Base-by-base conservation (phyloP, 2,888 invertebrate genomes). In the Drosophila formosana region DNA sequence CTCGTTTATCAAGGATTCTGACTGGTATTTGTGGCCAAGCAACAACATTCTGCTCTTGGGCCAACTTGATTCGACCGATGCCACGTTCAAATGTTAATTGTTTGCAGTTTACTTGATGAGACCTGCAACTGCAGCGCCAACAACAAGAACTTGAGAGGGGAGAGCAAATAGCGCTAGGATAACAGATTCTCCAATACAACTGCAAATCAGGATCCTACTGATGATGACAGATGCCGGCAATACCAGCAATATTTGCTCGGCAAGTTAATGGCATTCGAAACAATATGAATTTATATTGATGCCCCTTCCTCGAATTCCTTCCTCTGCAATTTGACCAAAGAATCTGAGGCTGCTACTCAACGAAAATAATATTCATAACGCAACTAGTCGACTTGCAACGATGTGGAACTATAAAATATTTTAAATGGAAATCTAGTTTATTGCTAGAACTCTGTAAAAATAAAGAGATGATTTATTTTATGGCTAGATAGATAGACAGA, bases 81-180 rank as follows among this genome's bases (percentile, higher is more conserved):
- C 75, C 60, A 78, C 57, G 84, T 70, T 87, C 66, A 81, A 84
- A 81, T 72, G 68, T 78, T 81, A 78, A 76, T 84, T 78, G 85
- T 67, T 75, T 53, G 70, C 68, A 66, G 70, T 70, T 66, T 58
- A 68, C 52, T 64, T 46, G 63, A 67, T 64, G 60, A 66, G 45
- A 57, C 52, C 53, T 39, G 46, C 68, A 26, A 53, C 18, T 47
- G 39, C 56, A 56, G 25, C 30, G 18, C 1, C 18, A 46, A n/a
- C 32, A 23, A 34, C 30, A 28, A 4, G 2, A 8, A 13, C 23
- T 9, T 3, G 11, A 26, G 18, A 7, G 8, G 4, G 3, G 1
- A 49, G 8, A 49, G 23, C 28, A 18, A 53, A 53, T 18, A 13
- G 18, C 18, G 5, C n/a, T 39, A 18, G 39, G 26, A 26, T 39